These are phyloP conservation scores for Anthopleura sola DNA, from an alignment of 64 coral and sea anemone genomes.

Conservation along the genomic window DNA sequence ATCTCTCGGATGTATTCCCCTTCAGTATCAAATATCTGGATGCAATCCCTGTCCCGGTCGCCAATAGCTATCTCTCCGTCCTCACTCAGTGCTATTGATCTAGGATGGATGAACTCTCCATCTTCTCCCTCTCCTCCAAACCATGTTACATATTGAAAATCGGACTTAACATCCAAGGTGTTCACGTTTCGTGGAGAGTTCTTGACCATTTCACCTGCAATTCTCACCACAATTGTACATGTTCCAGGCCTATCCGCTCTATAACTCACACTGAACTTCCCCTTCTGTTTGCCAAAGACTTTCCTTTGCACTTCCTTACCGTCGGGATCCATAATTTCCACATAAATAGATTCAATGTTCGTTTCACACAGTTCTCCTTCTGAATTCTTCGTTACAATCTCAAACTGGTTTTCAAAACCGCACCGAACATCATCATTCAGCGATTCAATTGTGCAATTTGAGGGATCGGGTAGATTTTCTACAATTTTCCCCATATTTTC, in stretches of 20 bases:
- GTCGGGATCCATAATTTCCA: background rate
- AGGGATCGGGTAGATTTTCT: background rate
- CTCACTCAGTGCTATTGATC: constrained; percentile 54
- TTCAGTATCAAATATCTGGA: constrained; percentile 65
- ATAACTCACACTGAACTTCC: constrained; percentile 6
- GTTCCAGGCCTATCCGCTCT: background rate
- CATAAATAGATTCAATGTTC: constrained; percentile 8
- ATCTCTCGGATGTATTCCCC: constrained; percentile 64
- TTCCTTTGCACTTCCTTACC: background rate
- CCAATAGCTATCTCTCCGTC: constrained; percentile 71
- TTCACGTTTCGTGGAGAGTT: background rate
- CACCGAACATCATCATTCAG: background rate
- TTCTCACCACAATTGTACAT: background rate
- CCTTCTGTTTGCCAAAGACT: background rate
- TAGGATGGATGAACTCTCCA: too few species aligned
- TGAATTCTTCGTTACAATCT: constrained; percentile 25
- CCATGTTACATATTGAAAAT: too few species aligned
- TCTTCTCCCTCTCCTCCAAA: too few species aligned
- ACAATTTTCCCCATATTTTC: background rate
- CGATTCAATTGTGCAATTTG: background rate
- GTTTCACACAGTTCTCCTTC: constrained; percentile 7
- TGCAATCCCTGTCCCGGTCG: constrained; percentile 72
- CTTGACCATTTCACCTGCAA: constrained; percentile 18
- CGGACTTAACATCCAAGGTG: background rate
- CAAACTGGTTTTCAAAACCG: background rate